Percentiles rank a stretch among this genome's conserved stretches.
Evolutionary conservation across 64 coral and sea anemone species (phyloP).

Genomic region (Astreopora myriophthalma): DNA sequence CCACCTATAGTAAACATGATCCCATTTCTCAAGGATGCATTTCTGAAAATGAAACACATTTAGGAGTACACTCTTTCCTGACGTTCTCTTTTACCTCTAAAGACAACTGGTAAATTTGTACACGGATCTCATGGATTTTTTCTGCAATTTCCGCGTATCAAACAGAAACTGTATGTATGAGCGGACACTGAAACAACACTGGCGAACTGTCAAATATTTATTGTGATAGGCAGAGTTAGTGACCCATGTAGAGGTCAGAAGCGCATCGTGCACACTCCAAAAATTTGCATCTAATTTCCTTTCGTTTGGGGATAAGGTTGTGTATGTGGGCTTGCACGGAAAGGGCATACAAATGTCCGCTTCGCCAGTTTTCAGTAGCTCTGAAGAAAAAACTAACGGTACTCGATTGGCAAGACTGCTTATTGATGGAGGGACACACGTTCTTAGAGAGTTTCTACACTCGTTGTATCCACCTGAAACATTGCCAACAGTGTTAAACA

Average conservation of each 20-base stretch:
- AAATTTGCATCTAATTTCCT: not conserved
- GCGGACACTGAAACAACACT: too few relatives aligned
- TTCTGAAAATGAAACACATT: too few relatives aligned
- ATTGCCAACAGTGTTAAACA: not conserved
- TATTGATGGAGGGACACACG: conserved; percentile 44
- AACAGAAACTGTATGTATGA: too few relatives aligned
- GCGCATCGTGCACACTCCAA: too few relatives aligned
- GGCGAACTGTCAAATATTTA: too few relatives aligned
- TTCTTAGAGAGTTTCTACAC: not conserved
- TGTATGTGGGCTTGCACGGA: not conserved
- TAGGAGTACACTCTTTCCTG: too few relatives aligned
- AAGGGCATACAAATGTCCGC: not conserved
- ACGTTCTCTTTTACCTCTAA: too few relatives aligned
- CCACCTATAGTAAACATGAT: too few relatives aligned
- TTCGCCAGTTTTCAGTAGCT: not conserved
- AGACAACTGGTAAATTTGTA: too few relatives aligned
- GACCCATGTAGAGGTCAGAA: not conserved
- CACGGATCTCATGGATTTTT: too few relatives aligned
- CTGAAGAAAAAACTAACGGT: conserved; percentile 22
- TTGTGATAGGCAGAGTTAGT: not conserved
- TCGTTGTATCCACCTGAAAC: not conserved
- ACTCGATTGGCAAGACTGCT: conserved; percentile 17
- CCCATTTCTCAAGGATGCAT: too few relatives aligned
- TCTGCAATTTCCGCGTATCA: too few relatives aligned
- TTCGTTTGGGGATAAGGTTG: not conserved